Evolutionary conservation across 1,140 invertebrate genomes (phyloP).

Genomic region (Hesperophylax magnus): DNA sequence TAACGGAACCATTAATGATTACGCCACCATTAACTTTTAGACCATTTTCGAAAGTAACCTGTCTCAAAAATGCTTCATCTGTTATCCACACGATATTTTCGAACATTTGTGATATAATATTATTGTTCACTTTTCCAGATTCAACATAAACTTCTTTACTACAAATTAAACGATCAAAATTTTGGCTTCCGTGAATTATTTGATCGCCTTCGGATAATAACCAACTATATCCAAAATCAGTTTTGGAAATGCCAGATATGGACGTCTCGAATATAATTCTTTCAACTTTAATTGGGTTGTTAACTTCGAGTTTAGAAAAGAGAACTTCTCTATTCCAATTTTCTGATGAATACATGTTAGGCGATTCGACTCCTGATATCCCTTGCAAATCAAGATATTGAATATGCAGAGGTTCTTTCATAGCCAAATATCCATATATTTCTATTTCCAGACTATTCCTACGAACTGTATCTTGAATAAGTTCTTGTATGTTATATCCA

Average conservation of each 20-base stretch:
- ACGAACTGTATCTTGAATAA: constrained; percentile 47
- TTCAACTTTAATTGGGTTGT: constrained; percentile 49
- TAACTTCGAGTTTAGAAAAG: constrained; percentile 46
- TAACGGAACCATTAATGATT: constrained; percentile 28
- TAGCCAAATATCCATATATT: constrained; percentile 35
- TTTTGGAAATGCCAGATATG: constrained; percentile 50
- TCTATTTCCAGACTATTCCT: constrained; percentile 29
- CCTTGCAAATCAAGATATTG: constrained; percentile 25
- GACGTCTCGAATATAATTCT: constrained; percentile 48
- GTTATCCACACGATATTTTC: constrained; percentile 42
- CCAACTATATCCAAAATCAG: constrained; percentile 56
- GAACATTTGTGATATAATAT: constrained; percentile 18
- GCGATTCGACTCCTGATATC: constrained; percentile 21
- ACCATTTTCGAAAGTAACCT: constrained; percentile 28
- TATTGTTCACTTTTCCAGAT: constrained; percentile 43
- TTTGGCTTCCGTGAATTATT: constrained; percentile 50
- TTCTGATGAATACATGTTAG: constrained; percentile 44
- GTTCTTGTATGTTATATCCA: constrained; percentile 22
- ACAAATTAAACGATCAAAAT: constrained; percentile 50
- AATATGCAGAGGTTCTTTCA: constrained; percentile 25
- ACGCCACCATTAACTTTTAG: constrained; percentile 14
- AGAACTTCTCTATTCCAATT: constrained; percentile 43
- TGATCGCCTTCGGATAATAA: constrained; percentile 48
- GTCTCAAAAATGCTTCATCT: constrained; percentile 34
- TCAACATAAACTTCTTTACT: constrained; percentile 30